A percentile compares a stretch with the other conserved stretches of the same genome.
Evolutionary conservation across 1,140 invertebrate species (phyloP).

Genomic region (Drosophila obscura): DNA sequence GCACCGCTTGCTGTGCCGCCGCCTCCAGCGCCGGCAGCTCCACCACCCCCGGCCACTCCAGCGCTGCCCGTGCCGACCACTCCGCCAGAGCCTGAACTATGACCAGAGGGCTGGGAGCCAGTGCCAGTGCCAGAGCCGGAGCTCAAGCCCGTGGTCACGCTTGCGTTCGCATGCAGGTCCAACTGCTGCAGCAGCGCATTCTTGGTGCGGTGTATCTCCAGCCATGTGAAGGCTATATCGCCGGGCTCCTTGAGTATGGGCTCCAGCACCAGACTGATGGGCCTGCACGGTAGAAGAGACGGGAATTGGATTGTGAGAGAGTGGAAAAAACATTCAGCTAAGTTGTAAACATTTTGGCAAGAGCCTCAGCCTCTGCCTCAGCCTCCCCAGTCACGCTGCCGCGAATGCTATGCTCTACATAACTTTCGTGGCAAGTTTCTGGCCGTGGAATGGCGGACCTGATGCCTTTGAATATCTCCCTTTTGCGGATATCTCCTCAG

Average conservation of each 20-base stretch:
- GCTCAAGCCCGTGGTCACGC: conserved; percentile 67
- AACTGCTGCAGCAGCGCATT: conserved; percentile 88
- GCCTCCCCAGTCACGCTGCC: conserved; percentile 16
- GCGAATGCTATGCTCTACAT: conserved; percentile 50
- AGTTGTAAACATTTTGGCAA: conserved; percentile 53
- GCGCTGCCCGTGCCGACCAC: conserved; percentile 52
- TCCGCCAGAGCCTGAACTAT: conserved; percentile 29
- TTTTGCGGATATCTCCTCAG: conserved; percentile 21
- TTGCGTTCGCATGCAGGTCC: conserved; percentile 84
- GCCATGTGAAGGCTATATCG: conserved; percentile 88
- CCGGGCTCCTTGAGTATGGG: conserved; percentile 89
- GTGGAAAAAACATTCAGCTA: conserved; percentile 12
- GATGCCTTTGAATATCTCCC: conserved; percentile 4
- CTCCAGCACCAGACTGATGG: conserved; percentile 87
- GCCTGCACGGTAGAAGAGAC: conserved; percentile 50
- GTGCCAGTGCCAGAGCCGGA: conserved; percentile 37
- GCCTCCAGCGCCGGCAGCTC: conserved; percentile 24
- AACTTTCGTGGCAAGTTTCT: conserved; percentile 54
- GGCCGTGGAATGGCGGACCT: conserved; percentile 1
- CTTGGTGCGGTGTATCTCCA: conserved; percentile 88
- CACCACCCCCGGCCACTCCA: conserved; percentile 47
- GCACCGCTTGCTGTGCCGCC: conserved; percentile 39
- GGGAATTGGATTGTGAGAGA: neutral
- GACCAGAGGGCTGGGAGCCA: conserved; percentile 22
- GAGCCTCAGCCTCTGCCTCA: neutral